Base-by-base conservation (phyloP, 92 coral and sea anemone species). In the Phenganax stokvisi region DNA sequence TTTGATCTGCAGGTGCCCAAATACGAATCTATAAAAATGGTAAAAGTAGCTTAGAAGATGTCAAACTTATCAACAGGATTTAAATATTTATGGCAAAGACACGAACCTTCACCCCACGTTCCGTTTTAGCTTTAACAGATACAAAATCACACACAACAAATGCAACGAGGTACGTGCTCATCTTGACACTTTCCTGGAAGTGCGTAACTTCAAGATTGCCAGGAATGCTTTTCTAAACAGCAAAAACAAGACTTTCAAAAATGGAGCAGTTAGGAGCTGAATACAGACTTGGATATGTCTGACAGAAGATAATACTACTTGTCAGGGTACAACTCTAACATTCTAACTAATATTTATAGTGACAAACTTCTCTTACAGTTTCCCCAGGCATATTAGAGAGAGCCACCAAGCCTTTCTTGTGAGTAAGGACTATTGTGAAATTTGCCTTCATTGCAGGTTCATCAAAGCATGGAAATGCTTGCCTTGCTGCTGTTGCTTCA, bases 391-490 rank as follows among this genome's bases (percentile, higher is more conserved):
- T 93, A 71, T 93, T 93, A 20, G 94, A 87, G 9, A 93, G 85
- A 6, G 98, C 97, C 63, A 83, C 82, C 64, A 91, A 84, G 3
- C 77, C 57, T 13, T 16, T 15, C n/a, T 88, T 67, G 70, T 91
- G 87, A n/a, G 51, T 53, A 0, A 93, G 90, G 11, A 88, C 66
- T 44, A 93, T 88, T 16, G 88, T 63, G 75, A 93, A 93, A 25
- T 77, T 89, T 61, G 98, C 98, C 77, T 93, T 93, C 89, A 91
- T 60, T 44, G 91, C 90, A 13, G 98, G 98, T 65, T 93, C 98
- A 81, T 93, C 98, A 87, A 91, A 88, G 84, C 98, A 93, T 2
- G 98, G 98, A 82, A 93, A 93, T 6, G 97, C 98, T 79, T 89
- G 90, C 15, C 98, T 84, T 29, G 98, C 98, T 79, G 92, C 98